phyloP scores from a whole-genome alignment of 2,888 invertebrate species.

The Tenthredo amoena region DNA sequence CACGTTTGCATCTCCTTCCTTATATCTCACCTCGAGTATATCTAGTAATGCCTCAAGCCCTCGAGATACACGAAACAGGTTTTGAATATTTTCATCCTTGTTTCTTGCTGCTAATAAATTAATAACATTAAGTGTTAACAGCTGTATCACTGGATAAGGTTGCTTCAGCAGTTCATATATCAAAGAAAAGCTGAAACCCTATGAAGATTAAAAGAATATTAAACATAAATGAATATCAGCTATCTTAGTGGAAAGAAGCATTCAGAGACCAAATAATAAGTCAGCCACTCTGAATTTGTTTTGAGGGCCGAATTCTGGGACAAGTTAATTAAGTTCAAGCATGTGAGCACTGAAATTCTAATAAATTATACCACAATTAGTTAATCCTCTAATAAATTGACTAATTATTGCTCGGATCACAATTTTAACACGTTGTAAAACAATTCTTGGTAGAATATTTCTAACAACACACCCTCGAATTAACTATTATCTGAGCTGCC shows the following conservation, averaged over 20 bases:
- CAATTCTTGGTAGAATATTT: background rate
- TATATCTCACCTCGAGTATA: slow-evolving; percentile 78
- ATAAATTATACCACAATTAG: background rate
- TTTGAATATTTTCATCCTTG: slow-evolving; percentile 79
- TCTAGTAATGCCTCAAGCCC: slow-evolving; percentile 79
- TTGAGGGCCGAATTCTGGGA: background rate
- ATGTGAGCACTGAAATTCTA: background rate
- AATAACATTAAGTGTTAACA: slow-evolving; percentile 78
- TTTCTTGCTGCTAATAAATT: slow-evolving; percentile 79
- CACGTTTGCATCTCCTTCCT: background rate
- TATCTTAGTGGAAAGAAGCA: background rate
- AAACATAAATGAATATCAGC: background rate
- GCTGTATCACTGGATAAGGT: slow-evolving; percentile 79
- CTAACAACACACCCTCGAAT: slow-evolving; percentile 60
- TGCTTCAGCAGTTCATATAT: slow-evolving; percentile 79
- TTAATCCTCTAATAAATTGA: background rate
- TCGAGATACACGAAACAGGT: slow-evolving; percentile 79
- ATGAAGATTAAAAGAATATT: slow-evolving; percentile 54
- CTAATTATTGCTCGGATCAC: background rate
- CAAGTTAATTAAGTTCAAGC: background rate
- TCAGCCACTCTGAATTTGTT: background rate
- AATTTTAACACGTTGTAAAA: background rate
- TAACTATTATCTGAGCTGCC: slow-evolving; percentile 76
- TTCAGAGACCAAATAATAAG: background rate
- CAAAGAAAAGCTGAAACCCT: slow-evolving; percentile 79